Evolutionary conservation across 2,888 invertebrate genomes (phyloP).

Genomic region (Mantis religiosa): DNA sequence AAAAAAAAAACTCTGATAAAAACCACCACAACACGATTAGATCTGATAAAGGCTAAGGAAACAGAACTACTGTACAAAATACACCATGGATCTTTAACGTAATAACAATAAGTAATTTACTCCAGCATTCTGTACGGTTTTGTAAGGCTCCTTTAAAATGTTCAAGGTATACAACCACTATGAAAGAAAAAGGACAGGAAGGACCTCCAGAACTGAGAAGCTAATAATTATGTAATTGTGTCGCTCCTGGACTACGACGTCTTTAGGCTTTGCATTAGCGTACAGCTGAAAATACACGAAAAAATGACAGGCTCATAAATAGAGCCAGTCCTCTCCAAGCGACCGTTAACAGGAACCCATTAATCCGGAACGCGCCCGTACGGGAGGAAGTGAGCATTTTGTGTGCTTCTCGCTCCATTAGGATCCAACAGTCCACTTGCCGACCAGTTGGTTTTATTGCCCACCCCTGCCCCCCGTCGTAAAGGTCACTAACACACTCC

Average conservation of each 20-base stretch:
- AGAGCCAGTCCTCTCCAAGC: not conserved
- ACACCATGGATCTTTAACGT: too few relatives aligned
- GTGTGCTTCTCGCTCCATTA: not conserved
- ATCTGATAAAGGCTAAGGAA: too few relatives aligned
- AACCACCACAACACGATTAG: too few relatives aligned
- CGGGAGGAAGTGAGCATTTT: not conserved
- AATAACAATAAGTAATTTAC: too few relatives aligned
- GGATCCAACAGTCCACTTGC: not conserved
- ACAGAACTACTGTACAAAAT: too few relatives aligned
- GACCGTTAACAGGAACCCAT: not conserved
- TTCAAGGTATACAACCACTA: too few relatives aligned
- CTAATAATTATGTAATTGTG: not conserved
- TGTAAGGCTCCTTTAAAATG: too few relatives aligned
- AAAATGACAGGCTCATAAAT: not conserved
- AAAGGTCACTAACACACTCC: not conserved
- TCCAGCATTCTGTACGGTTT: too few relatives aligned
- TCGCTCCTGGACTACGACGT: not conserved
- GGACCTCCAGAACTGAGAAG: too few relatives aligned
- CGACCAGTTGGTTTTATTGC: not conserved
- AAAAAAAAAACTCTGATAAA: too few relatives aligned
- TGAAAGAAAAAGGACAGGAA: too few relatives aligned
- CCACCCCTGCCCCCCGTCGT: not conserved
- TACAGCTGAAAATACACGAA: not conserved
- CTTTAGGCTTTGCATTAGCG: not conserved
- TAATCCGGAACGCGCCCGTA: not conserved